Evolutionary conservation across 2,888 invertebrate genomes (phyloP).

Genomic region (Archips crataeganus): DNA sequence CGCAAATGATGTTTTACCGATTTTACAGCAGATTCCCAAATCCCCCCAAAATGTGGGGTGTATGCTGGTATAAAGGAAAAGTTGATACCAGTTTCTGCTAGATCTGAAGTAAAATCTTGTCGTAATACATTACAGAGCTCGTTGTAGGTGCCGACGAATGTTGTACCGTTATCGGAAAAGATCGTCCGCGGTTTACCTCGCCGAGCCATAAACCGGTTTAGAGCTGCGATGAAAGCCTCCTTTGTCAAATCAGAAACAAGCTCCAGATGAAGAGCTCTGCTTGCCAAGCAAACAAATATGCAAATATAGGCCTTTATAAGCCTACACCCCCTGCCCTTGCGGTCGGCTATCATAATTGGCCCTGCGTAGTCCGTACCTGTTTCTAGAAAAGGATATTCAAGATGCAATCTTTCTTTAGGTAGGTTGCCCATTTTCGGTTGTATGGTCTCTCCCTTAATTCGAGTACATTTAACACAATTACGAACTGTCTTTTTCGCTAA

Average conservation of each 20-base stretch:
- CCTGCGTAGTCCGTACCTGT: no score
- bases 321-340: no score
- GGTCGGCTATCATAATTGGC: no score
- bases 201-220: constrained; percentile 42
- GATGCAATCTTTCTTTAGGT: no score
- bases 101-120: constrained; percentile 48
- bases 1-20: constrained; percentile 13
- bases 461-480: neutral
- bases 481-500: neutral
- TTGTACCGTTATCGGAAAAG: constrained; percentile 52
- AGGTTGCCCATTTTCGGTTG: no score
- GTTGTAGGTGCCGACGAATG: constrained; percentile 51
- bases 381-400: no score
- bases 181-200: constrained; percentile 43
- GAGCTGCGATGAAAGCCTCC: constrained; percentile 34
- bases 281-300: constrained; percentile 45
- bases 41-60: constrained; percentile 25
- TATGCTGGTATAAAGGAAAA: constrained; percentile 48
- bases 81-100: neutral
- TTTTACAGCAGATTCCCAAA: constrained; percentile 2
- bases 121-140: neutral
- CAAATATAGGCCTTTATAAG: constrained; percentile 18
- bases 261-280: constrained; percentile 50
- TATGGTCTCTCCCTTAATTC: no score
- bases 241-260: constrained; percentile 46